Conservation (phyloP, 2,888 invertebrate genomes). For the Agriopis aurantiaria region DNA sequence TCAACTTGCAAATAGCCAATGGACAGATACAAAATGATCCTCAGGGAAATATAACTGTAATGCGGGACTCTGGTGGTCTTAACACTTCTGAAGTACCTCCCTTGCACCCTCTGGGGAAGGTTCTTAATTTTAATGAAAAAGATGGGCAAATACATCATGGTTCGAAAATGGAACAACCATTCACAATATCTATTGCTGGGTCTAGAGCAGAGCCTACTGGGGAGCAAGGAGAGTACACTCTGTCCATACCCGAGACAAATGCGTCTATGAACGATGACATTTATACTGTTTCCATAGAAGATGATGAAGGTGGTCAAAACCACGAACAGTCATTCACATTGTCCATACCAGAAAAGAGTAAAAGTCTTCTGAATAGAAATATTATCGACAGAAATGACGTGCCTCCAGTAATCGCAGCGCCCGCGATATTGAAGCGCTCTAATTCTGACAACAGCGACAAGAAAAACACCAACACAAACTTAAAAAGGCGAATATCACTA, state of each 20-base stretch:
- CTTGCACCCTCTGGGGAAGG: conserved; percentile 74
- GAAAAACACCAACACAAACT: conserved; percentile 67
- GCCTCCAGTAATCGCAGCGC: conserved; percentile 71
- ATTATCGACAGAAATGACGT: conserved; percentile 70
- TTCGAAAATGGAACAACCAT: conserved; percentile 72
- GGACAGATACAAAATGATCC: conserved; percentile 88
- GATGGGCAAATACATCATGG: conserved; percentile 64
- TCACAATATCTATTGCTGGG: conserved; percentile 75
- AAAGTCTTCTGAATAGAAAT: conserved; percentile 76
- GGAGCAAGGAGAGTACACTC: conserved; percentile 80
- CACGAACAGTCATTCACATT: conserved; percentile 77
- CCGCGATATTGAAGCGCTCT: conserved; percentile 80
- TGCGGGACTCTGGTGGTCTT: conserved; percentile 75
- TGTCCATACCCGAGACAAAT: conserved; percentile 84
- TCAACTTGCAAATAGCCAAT: conserved; percentile 90
- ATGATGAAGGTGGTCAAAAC: conserved; percentile 75
- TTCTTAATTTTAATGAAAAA: conserved; percentile 69
- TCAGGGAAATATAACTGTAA: conserved; percentile 88
- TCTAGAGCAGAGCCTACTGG: conserved; percentile 82
- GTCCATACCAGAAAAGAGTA: conserved; percentile 81
- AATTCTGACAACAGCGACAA: conserved; percentile 81
- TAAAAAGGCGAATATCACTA: conserved; percentile 78
- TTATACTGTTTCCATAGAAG: conserved; percentile 83
- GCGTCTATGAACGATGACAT: conserved; percentile 84
- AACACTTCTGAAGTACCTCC: conserved; percentile 77